A percentile compares a stretch with the other conserved stretches of the same genome.
Evolutionary conservation across 2,113 vertebrate genomes (phyloP).

Genomic region (Ploceus nigricollis): DNA sequence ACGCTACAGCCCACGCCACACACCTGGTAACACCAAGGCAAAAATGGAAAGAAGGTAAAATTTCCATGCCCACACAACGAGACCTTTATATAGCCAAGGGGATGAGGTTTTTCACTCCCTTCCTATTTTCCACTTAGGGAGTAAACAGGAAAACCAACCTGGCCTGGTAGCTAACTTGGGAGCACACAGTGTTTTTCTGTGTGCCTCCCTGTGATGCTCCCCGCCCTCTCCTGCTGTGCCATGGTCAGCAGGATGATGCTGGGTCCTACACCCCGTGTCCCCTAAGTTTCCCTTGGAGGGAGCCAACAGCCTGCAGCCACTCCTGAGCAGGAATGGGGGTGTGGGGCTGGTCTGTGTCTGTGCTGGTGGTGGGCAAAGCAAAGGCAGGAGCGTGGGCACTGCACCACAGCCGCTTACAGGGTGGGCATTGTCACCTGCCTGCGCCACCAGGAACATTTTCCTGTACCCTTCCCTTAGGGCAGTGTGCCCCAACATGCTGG

Average conservation of each 20-base stretch:
- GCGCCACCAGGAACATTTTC: not conserved
- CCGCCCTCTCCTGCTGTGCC: fast-evolving
- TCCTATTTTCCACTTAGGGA: conserved; percentile 4
- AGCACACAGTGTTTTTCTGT: not conserved
- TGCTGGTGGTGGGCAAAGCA: not conserved
- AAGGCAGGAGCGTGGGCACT: fast-evolving
- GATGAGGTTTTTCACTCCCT: conserved; percentile 23
- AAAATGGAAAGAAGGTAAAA: not conserved
- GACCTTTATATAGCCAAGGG: not conserved
- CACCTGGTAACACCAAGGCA: not conserved
- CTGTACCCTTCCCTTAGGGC: not conserved
- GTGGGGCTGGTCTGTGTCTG: fast-evolving
- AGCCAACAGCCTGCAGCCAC: fast-evolving
- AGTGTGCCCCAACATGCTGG: not conserved
- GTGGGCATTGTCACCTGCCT: not conserved
- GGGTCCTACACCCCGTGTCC: fast-evolving
- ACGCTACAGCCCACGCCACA: not conserved
- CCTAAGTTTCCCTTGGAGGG: not conserved
- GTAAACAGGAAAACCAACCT: conserved; percentile 64
- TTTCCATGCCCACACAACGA: not conserved
- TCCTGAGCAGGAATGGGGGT: fast-evolving
- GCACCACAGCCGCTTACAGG: fast-evolving
- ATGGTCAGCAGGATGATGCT: fast-evolving
- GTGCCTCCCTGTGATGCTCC: not conserved
- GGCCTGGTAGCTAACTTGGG: conserved; percentile 1